phyloP scores from a whole-genome alignment of 2,888 invertebrate genomes.

The Rhaphigaster nebulosa region DNA sequence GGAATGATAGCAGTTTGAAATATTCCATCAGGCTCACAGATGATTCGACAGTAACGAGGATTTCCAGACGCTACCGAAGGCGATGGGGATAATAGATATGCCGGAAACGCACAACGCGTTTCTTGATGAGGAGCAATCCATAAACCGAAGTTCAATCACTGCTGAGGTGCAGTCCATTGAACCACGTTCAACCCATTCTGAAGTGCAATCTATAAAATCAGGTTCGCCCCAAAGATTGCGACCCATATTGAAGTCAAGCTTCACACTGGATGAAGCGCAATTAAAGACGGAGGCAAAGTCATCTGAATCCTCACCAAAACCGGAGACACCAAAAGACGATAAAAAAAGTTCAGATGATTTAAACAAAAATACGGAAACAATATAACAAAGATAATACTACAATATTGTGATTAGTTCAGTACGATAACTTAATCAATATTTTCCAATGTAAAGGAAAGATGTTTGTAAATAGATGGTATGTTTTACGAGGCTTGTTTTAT shows the following conservation, averaged over 20 bases:
- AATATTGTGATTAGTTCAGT: no score
- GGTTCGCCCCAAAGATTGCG: not conserved
- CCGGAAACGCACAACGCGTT: accelerated
- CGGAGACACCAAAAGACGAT: not conserved
- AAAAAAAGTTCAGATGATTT: no score
- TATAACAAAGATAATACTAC: no score
- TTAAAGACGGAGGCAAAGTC: not conserved
- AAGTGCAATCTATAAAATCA: no score
- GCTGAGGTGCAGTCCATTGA: no score
- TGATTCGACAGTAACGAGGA: not conserved
- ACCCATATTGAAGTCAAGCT: not conserved
- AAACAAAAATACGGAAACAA: no score
- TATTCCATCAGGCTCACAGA: no score
- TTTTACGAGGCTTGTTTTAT: no score
- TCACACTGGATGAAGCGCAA: no score
- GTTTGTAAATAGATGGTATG: not conserved
- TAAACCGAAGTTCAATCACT: not conserved
- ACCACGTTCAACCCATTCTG: no score
- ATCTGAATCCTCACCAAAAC: not conserved
- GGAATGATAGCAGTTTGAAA: no score
- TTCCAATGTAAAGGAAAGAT: not conserved
- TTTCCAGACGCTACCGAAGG: not conserved
- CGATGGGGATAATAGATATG: not conserved
- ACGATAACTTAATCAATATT: not conserved
- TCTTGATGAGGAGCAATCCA: not conserved